Evolutionary conservation across 1,140 invertebrate genomes (phyloP).

Genomic region (Drosophila sucinea): DNA sequence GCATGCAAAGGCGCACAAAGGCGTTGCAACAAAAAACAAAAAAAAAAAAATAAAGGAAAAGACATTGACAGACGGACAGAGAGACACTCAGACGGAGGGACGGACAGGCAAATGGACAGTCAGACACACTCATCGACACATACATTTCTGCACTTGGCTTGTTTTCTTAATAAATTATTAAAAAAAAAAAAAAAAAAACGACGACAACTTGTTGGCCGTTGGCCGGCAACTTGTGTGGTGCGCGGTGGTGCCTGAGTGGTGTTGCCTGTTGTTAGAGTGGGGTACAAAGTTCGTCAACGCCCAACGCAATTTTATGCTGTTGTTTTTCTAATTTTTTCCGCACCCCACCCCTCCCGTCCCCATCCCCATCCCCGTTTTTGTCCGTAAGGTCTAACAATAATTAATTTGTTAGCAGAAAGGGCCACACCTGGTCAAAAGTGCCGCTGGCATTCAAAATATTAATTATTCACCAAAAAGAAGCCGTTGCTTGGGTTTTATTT

Average conservation of each 20-base stretch:
- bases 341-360: no score
- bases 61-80: slow-evolving; percentile 14
- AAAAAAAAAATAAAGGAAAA: not conserved
- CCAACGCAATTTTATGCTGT: slow-evolving; percentile 32
- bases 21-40: slow-evolving; percentile 59
- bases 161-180: slow-evolving; percentile 67
- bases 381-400: slow-evolving; percentile 41
- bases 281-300: slow-evolving; percentile 47
- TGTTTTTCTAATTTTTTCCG: slow-evolving; percentile 36
- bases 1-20: slow-evolving; percentile 72
- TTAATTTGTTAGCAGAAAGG: slow-evolving; percentile 73
- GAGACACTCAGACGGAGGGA: slow-evolving; percentile 2
- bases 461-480: slow-evolving; percentile 43
- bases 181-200: slow-evolving; percentile 31
- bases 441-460: slow-evolving; percentile 56
- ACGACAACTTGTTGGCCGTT: slow-evolving; percentile 53
- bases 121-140: slow-evolving; percentile 48
- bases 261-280: not conserved
- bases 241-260: slow-evolving; percentile 13
- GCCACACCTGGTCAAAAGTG: slow-evolving; percentile 74
- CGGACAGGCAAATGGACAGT: not conserved
- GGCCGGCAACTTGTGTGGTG: slow-evolving; percentile 30
- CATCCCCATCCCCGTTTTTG: slow-evolving; percentile 26
- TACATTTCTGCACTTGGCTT: slow-evolving; percentile 56
- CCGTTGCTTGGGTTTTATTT: not conserved